These are phyloP conservation scores for Eclectus roratus DNA, from an alignment of 2,113 vertebrate genomes.

Conservation along the genomic window DNA sequence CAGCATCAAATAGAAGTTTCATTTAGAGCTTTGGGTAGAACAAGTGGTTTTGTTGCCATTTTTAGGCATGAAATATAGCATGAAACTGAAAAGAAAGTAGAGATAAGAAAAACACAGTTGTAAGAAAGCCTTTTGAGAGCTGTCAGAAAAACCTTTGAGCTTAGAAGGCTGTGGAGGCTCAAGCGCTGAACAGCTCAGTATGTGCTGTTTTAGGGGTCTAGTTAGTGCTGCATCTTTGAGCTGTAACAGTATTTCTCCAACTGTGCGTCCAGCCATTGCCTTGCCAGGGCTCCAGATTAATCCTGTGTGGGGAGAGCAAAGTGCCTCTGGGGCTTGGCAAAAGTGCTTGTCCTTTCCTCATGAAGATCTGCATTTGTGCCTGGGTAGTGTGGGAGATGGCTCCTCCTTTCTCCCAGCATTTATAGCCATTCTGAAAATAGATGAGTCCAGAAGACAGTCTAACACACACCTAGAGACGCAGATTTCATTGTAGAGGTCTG, in stretches of 20 bases:
- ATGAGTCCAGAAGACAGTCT: not conserved
- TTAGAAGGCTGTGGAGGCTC: not conserved
- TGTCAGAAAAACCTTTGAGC: not conserved
- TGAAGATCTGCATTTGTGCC: not conserved
- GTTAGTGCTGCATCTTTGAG: not conserved
- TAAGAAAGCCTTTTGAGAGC: not conserved
- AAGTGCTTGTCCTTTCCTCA: not conserved
- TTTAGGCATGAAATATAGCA: not conserved
- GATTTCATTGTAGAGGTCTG: not conserved
- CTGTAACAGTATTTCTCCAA: not conserved
- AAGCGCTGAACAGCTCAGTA: not conserved
- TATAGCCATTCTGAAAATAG: not conserved
- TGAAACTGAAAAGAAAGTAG: not conserved
- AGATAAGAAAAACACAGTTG: not conserved
- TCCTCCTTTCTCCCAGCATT: not conserved
- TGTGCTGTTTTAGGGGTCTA: not conserved
- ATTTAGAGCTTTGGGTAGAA: not conserved
- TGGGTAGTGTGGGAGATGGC: not conserved
- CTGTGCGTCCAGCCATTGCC: not conserved
- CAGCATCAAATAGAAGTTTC: not conserved
- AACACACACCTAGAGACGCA: not conserved
- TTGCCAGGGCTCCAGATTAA: not conserved
- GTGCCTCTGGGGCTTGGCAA: not conserved
- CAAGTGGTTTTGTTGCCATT: not conserved
- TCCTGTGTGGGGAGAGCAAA: not conserved